These are phyloP conservation scores for Holothuria leucospilota DNA, from an alignment of 53 echinoderm and acorn worm genomes.

Conservation along the genomic window DNA sequence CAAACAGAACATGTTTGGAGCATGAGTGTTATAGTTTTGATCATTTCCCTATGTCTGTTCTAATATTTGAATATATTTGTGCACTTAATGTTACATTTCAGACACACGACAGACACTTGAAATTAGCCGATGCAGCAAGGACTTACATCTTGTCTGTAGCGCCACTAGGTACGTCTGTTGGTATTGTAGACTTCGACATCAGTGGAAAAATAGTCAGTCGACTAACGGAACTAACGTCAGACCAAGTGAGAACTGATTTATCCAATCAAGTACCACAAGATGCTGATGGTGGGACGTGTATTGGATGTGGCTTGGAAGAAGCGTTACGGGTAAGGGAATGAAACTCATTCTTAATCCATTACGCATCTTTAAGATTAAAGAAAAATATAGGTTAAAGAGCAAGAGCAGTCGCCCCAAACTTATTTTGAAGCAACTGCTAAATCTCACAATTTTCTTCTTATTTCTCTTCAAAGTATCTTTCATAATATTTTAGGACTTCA, in stretches of 20 bases:
- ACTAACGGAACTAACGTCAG: not conserved
- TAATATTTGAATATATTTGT: not conserved
- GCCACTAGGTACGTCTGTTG: not conserved
- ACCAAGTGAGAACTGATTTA: constrained; percentile 32
- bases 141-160: not conserved
- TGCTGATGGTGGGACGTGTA: constrained; percentile 62
- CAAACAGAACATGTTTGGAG: no score
- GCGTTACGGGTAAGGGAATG: constrained; percentile 50
- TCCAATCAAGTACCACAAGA: constrained; percentile 20
- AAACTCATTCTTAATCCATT: no score
- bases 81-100: not conserved
- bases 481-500: no score
- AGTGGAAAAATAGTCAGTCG: not conserved
- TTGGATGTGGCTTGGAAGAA: constrained; percentile 68
- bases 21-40: not conserved
- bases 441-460: no score
- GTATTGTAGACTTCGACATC: constrained; percentile 12
- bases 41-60: not conserved
- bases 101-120: not conserved
- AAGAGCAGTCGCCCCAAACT: no score
- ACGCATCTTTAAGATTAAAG: no score
- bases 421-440: no score
- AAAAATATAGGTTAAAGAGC: no score
- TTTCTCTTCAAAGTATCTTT: no score
- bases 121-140: constrained; percentile 4